Conservation (phyloP, 35 echinoderm and acorn worm species). For the Antedon bifida region DNA sequence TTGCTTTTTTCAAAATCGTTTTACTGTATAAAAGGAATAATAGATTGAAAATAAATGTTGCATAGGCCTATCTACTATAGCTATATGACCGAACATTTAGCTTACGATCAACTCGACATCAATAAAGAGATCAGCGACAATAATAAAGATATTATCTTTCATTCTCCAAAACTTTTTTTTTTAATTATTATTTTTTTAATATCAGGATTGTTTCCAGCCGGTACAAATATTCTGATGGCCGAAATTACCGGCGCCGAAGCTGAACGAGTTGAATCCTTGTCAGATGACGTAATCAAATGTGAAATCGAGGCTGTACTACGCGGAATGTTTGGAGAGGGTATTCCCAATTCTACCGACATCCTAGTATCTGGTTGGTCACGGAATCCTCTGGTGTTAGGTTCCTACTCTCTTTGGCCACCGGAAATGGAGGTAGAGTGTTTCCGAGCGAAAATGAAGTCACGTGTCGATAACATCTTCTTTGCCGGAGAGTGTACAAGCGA, state of each 20-base stretch:
- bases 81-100: too few species aligned
- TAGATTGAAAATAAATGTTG: too few species aligned
- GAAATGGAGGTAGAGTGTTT: constrained; percentile 12
- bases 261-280: constrained; percentile 10
- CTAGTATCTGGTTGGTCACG: constrained; percentile 9
- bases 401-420: constrained; percentile 16
- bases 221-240: constrained; percentile 23
- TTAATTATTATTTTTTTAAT: too few species aligned
- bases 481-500: constrained; percentile 21
- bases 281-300: neutral
- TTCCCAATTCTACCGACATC: constrained; percentile 8
- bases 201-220: constrained; percentile 1
- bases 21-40: too few species aligned
- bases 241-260: constrained; percentile 14
- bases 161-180: too few species aligned
- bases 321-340: constrained; percentile 13
- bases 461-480: constrained; percentile 25
- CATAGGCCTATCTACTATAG: too few species aligned
- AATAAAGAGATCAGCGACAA: too few species aligned
- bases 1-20: too few species aligned
- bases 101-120: too few species aligned
- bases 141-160: too few species aligned
- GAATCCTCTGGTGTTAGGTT: constrained; percentile 13
- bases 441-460: constrained; percentile 5
- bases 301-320: constrained; percentile 17